Evolutionary conservation across 2,888 invertebrate species (phyloP), one percentile per base, ranked within the genome.

Genomic region (Horisme vitalbata): DNA sequence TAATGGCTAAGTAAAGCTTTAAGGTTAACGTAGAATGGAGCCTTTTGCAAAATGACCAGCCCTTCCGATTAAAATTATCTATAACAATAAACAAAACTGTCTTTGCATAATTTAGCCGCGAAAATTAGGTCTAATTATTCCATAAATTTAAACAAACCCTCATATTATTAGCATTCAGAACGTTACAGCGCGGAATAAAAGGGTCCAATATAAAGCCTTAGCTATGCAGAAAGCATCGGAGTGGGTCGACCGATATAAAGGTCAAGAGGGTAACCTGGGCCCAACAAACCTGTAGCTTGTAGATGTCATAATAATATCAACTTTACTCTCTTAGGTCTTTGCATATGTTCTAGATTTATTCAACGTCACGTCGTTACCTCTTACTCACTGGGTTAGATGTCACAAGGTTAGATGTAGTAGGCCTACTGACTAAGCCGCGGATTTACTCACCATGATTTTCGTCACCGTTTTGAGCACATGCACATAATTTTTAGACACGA

Each of bases 111-210:
- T 74, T 77, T 66, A 71, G 61, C 71, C 68, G 58, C 63, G 65
- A 73, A 74, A 80, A 83, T 83, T 81, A 82, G 83, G 72, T 83
- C 83, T 79, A 85, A 86, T 84, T 82, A 83, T 85, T 79, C 80
- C 74, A 83, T 85, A 81, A 86, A 85, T 86, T 84, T 74, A 67
- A 81, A 78, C 75, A 68, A 75, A 73, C 81, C 78, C 79, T 51
- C 78, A 79, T 81, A 79, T 87, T 82, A 84, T 87, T 86, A 86
- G 77, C 83, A 85, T 86, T 86, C 84, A 83, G 74, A 62, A 72
- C 79, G 79, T 76, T 70, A 81, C 75, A 78, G 64, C 60, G 28
- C 60, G 71, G 72, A 79, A 82, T 83, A 79, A 83, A 84, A 83
- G 85, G 84, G 83, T 79, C 71, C 71, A 78, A 84, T 83, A 80